Evolutionary conservation across 1,140 invertebrate species (phyloP).

Genomic region (Drosophila quadrilineata): DNA sequence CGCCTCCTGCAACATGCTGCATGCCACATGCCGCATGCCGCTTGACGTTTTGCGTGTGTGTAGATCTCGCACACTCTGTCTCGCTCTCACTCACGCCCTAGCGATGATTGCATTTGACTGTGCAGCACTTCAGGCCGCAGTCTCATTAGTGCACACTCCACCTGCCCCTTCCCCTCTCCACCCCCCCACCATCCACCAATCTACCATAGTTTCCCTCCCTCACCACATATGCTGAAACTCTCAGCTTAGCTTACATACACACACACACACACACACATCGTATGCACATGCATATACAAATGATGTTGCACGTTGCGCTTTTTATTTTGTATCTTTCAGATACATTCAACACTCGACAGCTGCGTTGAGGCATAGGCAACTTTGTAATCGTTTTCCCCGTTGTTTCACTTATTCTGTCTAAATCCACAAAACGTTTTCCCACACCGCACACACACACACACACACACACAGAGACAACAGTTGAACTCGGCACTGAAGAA

Average conservation of each 20-base stretch:
- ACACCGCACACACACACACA: slow-evolving; percentile 33
- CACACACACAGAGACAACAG: neutral
- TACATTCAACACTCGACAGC: slow-evolving; percentile 48
- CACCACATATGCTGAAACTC: too few species aligned
- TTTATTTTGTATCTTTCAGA: slow-evolving; percentile 38
- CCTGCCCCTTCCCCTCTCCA: neutral
- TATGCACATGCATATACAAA: slow-evolving; percentile 1
- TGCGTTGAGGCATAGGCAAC: slow-evolving; percentile 45
- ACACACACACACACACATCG: too few species aligned
- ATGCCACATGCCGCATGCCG: slow-evolving; percentile 13
- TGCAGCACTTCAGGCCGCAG: slow-evolving; percentile 17
- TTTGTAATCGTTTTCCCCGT: slow-evolving; percentile 35
- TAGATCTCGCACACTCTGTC: neutral
- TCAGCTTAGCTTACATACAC: too few species aligned
- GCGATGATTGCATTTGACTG: slow-evolving; percentile 36
- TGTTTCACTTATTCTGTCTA: slow-evolving; percentile 13
- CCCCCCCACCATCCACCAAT: neutral
- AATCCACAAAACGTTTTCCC: slow-evolving; percentile 50
- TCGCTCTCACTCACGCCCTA: neutral
- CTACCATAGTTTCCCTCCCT: neutral
- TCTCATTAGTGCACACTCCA: slow-evolving; percentile 43
- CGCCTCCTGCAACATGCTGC: neutral
- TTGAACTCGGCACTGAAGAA: slow-evolving; percentile 4
- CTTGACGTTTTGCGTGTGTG: slow-evolving; percentile 46
- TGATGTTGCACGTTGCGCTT: slow-evolving; percentile 32